Evolutionary conservation across 2,797 vertebrate genomes (phyloP), one percentile per base, ranked within the genome.

Genomic region (Triplophysa yarkandensis): DNA sequence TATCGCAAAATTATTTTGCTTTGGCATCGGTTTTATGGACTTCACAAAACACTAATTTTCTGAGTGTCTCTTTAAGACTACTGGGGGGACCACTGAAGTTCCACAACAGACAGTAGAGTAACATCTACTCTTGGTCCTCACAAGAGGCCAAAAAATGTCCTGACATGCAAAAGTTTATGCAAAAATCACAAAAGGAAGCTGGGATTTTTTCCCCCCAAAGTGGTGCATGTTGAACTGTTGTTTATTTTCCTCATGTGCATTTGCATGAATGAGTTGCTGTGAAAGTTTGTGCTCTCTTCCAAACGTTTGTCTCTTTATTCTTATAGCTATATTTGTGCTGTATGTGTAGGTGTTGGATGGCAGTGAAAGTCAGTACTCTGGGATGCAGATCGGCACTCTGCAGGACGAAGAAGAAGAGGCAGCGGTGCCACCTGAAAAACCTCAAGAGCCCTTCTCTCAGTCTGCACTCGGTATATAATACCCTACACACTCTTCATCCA

Each of bases 381-480:
- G 95, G 74, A 92, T 95, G 94, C 96, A 95, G 43, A 94, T 93
- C 0, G 95, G 95, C 65, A 95, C 93, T 14, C 86, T 95, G 1
- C 96, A 95, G 83, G 96, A 98, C 66, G 96, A 97, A 36, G 97
- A 96, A 69, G 96, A 97, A 71, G 95, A 96, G 71, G 83, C 74
- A 19, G 79, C 67, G 73, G 87, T 70, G 1, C 83, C 82, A 43
- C 87, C 94, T 6, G 93, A 94, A 10, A 94, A 92, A 68, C 84
- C 86, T 1, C 27, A 84, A 0, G 93, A 93, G 14, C 87, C 91
- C 0, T 94, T 96, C 82, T 83, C 92, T 71, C 92, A 87, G 80
- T 92, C 94, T 4, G 92, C 93, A 9, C 66, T 95, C 6, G 96
- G 97, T 98, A 92, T 0, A 92, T 46, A n/a, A 28, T 50, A 55